Evolutionary conservation across 37 sponge, comb jelly and placozoan genomes (phyloP).

Genomic region (Geodia barretti): DNA sequence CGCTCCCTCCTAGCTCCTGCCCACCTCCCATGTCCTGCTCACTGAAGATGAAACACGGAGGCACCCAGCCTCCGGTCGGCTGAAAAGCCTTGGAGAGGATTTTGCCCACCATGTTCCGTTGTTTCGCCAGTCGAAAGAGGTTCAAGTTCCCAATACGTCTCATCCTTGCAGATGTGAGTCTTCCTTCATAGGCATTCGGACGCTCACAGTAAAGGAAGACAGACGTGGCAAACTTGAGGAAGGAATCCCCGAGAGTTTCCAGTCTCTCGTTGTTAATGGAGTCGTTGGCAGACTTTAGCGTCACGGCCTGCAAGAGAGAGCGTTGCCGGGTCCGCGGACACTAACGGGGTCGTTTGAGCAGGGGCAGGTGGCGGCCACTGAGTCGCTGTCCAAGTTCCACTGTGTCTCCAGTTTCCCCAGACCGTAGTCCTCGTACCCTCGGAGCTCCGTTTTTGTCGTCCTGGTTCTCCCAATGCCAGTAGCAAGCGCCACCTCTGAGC

Average conservation of each 20-base stretch:
- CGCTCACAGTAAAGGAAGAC: conserved; percentile 59
- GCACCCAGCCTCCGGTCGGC: conserved; percentile 60
- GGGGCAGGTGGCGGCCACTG: too few species aligned
- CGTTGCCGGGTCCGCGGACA: conserved; percentile 52
- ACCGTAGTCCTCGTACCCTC: conserved; percentile 58
- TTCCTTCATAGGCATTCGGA: conserved; percentile 68
- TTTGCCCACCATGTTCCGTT: conserved; percentile 13
- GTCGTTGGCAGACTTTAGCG: conserved; percentile 71
- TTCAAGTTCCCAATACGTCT: conserved; percentile 75
- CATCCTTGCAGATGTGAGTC: conserved; percentile 61
- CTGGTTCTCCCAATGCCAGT: conserved; percentile 55
- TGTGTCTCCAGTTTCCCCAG: conserved; percentile 23
- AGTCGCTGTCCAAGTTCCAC: background rate
- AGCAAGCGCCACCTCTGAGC: background rate
- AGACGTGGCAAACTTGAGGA: conserved; percentile 85
- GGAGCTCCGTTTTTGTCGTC: conserved; percentile 27
- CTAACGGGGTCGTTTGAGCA: too few species aligned
- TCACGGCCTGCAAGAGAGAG: conserved; percentile 82
- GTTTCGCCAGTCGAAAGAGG: conserved; percentile 62
- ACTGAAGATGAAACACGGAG: conserved; percentile 48
- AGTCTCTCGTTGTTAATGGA: conserved; percentile 84
- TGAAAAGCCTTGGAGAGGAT: conserved; percentile 34
- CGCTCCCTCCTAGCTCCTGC: background rate
- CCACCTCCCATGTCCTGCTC: background rate
- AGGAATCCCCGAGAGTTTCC: conserved; percentile 93